These are phyloP conservation scores for Sabellastarte sp. DNA, from an alignment of 2,888 invertebrate species.

Conservation along the genomic window DNA sequence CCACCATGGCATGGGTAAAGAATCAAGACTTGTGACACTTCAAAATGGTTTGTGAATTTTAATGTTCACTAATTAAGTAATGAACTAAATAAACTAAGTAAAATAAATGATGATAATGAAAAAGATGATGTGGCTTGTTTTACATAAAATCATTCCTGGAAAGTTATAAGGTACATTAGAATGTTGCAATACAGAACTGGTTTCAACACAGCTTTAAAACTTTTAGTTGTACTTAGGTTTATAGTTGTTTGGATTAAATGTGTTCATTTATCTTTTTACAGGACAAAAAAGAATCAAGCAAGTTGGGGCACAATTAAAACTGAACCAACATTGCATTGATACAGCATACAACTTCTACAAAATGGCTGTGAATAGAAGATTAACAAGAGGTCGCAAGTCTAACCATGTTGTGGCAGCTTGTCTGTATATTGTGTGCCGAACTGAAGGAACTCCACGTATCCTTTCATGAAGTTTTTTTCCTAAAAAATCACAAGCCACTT, in stretches of 20 bases:
- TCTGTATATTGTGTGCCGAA: slow-evolving; percentile 93
- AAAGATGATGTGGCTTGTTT: too few relatives aligned
- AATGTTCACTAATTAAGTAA: too few relatives aligned
- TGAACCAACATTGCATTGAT: slow-evolving; percentile 89
- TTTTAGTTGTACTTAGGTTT: neutral
- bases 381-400: slow-evolving; percentile 85
- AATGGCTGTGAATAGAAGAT: slow-evolving; percentile 60
- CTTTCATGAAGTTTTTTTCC: slow-evolving; percentile 34
- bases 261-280: slow-evolving; percentile 27
- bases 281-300: slow-evolving; percentile 77
- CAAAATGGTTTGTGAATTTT: too few relatives aligned
- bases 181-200: too few relatives aligned
- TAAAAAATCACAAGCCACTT: too few relatives aligned
- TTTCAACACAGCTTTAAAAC: too few relatives aligned
- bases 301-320: slow-evolving; percentile 79
- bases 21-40: slow-evolving; percentile 89
- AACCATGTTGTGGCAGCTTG: slow-evolving; percentile 94
- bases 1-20: slow-evolving; percentile 67
- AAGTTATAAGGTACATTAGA: too few relatives aligned
- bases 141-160: too few relatives aligned
- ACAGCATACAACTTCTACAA: slow-evolving; percentile 70
- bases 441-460: slow-evolving; percentile 91
- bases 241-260: neutral
- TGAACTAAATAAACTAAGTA: too few relatives aligned
- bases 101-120: too few relatives aligned